Evolutionary conservation across 2,797 vertebrate genomes (phyloP).

Genomic region (Hoplostethus mediterraneus): DNA sequence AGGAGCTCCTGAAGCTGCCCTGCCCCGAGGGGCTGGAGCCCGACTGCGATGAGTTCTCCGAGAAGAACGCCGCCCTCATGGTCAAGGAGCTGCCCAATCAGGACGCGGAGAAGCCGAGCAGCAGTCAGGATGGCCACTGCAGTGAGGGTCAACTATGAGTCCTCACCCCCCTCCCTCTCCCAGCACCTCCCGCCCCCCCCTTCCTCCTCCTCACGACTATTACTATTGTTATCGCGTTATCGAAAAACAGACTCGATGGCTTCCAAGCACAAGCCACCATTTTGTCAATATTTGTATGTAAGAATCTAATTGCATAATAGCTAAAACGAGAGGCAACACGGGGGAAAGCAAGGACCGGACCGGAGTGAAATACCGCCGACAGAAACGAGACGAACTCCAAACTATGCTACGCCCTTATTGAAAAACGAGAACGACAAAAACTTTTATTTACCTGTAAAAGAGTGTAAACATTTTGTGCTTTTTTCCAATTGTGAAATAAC

Average conservation of each 20-base stretch:
- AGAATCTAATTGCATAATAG: constrained; percentile 97
- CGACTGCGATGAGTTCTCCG: constrained; percentile 88
- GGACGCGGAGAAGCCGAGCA: constrained; percentile 90
- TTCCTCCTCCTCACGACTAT: constrained; percentile 62
- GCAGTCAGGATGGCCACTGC: constrained; percentile 91
- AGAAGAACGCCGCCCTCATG: constrained; percentile 86
- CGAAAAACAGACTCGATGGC: constrained; percentile 88
- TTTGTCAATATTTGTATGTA: constrained; percentile 99
- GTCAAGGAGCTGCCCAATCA: constrained; percentile 88
- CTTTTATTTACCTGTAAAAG: constrained; percentile 99
- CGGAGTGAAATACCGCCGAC: constrained; percentile 34
- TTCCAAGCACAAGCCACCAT: constrained; percentile 93
- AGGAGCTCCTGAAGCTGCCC: constrained; percentile 96
- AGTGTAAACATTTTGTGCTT: constrained; percentile 96
- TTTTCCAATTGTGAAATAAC: constrained; percentile 99
- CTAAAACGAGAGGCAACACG: constrained; percentile 74
- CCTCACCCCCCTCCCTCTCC: constrained; percentile 40
- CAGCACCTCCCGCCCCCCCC: constrained; percentile 22
- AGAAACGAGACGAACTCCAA: constrained; percentile 74
- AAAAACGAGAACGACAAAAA: constrained; percentile 90
- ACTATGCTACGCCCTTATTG: constrained; percentile 93
- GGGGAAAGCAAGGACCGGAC: constrained; percentile 41
- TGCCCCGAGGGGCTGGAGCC: constrained; percentile 96
- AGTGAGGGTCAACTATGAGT: constrained; percentile 94
- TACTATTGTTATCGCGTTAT: constrained; percentile 65